Evolutionary conservation across 2,113 vertebrate genomes (phyloP), one percentile per base, ranked within the genome.

Genomic region (Dascyllus trimaculatus): DNA sequence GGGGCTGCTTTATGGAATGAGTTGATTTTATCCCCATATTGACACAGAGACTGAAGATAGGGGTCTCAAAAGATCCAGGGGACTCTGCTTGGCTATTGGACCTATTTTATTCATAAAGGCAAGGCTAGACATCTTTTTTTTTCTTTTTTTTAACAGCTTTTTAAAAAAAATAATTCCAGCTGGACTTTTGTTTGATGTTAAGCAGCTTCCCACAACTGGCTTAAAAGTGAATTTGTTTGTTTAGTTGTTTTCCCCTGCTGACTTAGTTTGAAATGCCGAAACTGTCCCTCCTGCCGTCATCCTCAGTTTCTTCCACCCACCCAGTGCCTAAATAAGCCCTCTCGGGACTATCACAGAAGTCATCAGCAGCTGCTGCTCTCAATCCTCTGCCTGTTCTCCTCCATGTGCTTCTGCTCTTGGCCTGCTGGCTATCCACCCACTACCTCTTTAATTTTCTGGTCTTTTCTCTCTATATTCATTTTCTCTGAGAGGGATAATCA

Each of bases 261-360:
- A 81, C 48, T 66, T 76, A 32, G 68, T 77, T 88, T 69, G 45
- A 84, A 67, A 75, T 49, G 66, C 84, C 76, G 67, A 76, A 86
- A 75, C 66, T 78, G 46, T 86, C 75, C 60, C 76, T 83, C 49
- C 71, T 84, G 84, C 73, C 59, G 35, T 82, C 80, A 87, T 89
- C 84, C 76, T 68, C 59, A 64, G 67, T 85, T 78, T 80, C 88
- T 90, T 89, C 80, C 79, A 82, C 88, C 88, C 83, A 91, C 79
- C 87, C 86, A 90, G 93, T 93, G 91, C 91, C 93, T 93, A 79
- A 85, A 88, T 81, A 89, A 85, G 68, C 85, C 78, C 65, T 77
- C 71, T 82, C 0, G 75, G 87, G 88, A 90, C 86, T 69, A 87
- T 88, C 76, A 64, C 88, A 89, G 73, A 87, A 91, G 82, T 88